These are phyloP conservation scores for Poeciliopsis paucimaculata DNA, from an alignment of 2,797 vertebrate genomes.

Conservation along the genomic window DNA sequence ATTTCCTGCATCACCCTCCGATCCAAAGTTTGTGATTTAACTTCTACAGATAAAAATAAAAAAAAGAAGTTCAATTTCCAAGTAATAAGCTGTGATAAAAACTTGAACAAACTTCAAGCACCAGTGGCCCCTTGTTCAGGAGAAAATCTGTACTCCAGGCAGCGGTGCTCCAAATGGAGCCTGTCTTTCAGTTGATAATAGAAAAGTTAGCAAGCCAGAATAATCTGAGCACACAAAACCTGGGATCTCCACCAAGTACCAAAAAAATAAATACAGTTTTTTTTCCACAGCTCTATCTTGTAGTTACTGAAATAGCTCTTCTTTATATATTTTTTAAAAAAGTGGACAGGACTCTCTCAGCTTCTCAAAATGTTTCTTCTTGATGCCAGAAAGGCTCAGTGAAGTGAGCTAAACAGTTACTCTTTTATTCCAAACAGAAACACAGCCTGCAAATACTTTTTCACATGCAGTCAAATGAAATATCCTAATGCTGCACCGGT, in stretches of 20 bases:
- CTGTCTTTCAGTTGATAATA: conserved; percentile 54
- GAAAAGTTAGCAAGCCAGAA: conserved; percentile 40
- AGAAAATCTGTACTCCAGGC: conserved; percentile 44
- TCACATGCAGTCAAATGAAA: conserved; percentile 13
- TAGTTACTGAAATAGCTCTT: conserved; percentile 38
- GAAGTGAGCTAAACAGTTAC: conserved; percentile 27
- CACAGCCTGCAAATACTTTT: conserved; percentile 9
- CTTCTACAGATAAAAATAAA: conserved; percentile 9
- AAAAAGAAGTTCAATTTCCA: conserved; percentile 5
- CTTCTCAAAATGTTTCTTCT: conserved; percentile 42
- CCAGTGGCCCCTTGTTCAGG: conserved; percentile 9
- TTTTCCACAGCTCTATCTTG: conserved; percentile 17
- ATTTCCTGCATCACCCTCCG: neutral
- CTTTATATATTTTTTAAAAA: conserved; percentile 18
- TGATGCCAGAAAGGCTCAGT: conserved; percentile 36
- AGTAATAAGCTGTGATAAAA: conserved; percentile 13
- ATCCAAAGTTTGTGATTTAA: neutral
- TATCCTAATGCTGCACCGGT: neutral
- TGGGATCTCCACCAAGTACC: conserved; percentile 42
- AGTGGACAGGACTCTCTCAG: conserved; percentile 30
- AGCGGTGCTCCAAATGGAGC: conserved; percentile 42
- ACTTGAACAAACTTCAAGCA: conserved; percentile 39
- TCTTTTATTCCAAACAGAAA: conserved; percentile 22
- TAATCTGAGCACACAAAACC: conserved; percentile 36
- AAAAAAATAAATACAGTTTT: conserved; percentile 1